Conservation (phyloP, 2,797 vertebrate genomes). For the Aeoliscus strigatus region DNA sequence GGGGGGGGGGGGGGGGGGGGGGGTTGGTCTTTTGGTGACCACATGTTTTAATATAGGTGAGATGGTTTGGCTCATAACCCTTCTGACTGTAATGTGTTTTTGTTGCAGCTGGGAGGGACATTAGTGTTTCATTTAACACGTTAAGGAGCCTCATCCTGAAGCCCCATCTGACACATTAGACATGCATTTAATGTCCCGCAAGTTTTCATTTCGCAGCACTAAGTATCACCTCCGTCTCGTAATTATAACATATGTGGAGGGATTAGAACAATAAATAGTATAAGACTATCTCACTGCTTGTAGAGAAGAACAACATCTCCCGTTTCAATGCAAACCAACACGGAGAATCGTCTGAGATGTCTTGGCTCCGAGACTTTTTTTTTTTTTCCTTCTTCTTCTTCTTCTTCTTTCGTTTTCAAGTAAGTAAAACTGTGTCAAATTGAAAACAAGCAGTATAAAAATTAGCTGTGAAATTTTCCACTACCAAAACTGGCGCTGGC, state of each 20-base stretch:
- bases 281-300: constrained; percentile 39
- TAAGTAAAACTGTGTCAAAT: constrained; percentile 57
- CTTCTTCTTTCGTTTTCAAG: constrained; percentile 24
- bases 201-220: constrained; percentile 45
- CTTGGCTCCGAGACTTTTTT: constrained; percentile 17
- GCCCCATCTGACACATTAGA: constrained; percentile 39
- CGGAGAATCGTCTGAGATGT: constrained; percentile 25
- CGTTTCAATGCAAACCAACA: constrained; percentile 57
- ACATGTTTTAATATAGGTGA: constrained; percentile 67
- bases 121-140: constrained; percentile 49
- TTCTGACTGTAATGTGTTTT: constrained; percentile 44
- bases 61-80: constrained; percentile 18
- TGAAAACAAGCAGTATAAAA: constrained; percentile 59
- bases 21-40: constrained; percentile 48
- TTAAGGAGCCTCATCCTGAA: constrained; percentile 43
- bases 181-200: constrained; percentile 46
- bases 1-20: constrained; percentile 22
- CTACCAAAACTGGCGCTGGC: constrained; percentile 41
- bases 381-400: too few relatives aligned
- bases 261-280: constrained; percentile 64
- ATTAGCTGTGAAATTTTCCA: constrained; percentile 49
- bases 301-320: constrained; percentile 54
- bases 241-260: constrained; percentile 61
- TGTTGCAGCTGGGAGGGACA: constrained; percentile 29
- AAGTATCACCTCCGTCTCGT: constrained; percentile 54